Evolutionary conservation across 2,888 invertebrate genomes (phyloP), one percentile per base, ranked within the genome.

Genomic region (Harpalus rubripes): DNA sequence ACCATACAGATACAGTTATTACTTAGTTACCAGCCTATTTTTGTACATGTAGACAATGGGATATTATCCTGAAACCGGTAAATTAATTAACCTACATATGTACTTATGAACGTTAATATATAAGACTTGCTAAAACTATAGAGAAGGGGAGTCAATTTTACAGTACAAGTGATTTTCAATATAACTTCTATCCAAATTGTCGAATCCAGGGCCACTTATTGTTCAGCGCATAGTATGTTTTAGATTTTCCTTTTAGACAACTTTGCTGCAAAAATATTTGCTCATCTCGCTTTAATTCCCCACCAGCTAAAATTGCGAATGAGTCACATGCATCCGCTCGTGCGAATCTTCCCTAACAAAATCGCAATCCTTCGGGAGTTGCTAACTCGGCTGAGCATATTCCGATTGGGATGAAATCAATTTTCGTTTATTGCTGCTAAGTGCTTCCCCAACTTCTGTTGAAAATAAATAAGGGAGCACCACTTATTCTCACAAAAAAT

Each of bases 371-470:
- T n/a, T 26, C 39, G 81, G 82, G 82, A 74, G 32, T 81, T 81
- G 81, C 65, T 68, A 65, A 81, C 56, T 81, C 81, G 44, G 63
- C 63, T 41, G 63, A 81, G 81, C 81, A 81, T 81, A 81, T 81
- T 81, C 56, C 68, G 81, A 81, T 81, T 68, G 65, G 16, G 65
- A 52, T 68, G 56, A 82, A 82, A 82, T 82, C 82, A 82, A 82
- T 82, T 82, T 82, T 82, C 82, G 52, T 56, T 82, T 74, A 82
- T 82, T 82, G 59, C 58, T 56, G 82, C 59, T 82, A 82, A 82
- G 82, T 82, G 82, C 82, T 59, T 65, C 68, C 81, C 76, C 58
- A 58, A 56, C 32, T 18, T 68, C 59, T 59, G 59, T 41, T 72
- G 59, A 82, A 74, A 82, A 82, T 82, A 82, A 68, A 81, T 78